Base-by-base conservation (phyloP, 1,140 invertebrate genomes). In the Plodia interpunctella region DNA sequence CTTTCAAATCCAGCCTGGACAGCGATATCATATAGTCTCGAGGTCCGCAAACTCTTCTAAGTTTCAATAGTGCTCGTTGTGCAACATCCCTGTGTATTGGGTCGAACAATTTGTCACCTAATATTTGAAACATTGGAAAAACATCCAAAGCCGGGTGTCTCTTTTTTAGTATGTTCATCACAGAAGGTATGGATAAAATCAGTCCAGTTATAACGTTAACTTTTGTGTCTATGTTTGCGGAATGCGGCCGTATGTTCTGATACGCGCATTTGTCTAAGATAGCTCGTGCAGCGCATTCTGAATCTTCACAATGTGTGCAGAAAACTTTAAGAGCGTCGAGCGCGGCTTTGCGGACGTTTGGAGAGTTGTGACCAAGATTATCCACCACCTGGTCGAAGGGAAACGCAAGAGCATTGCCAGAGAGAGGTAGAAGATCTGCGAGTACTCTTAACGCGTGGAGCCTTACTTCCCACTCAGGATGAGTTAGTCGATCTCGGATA, bases 401-500 rank as follows among this genome's bases (percentile, higher is more conserved):
- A 56, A 91, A 90, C 57, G 95, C 94, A 5, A 95, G 89, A 25
- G 91, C 88, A 50, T 92, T 90, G 11, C 91, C 90, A 57, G 95
- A 90, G 15, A 94, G 92, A 0, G 95, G 94, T 6, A 96, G 82
- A 18, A 96, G 88, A 79, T 96, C 95, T 9, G 93, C 92, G 2
- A 96, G 90, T 5, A 96, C 94, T 55, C 94, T 84, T 0, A 96
- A 81, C 17, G 94, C 94, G 75, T 96, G 94, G 50, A 95, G 93
- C 2, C 95, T 91, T 15, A 96, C 94, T 80, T 95, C 94, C 93
- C 94, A 94, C 83, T 96, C 95, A 0, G 94, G 94, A 82, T 95
- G 93, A 35, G 91, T 91, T n/a, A 96, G 88, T 35, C 95, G 91
- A 51, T 93, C 92, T 19, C 92, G 90, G 68, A 96, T 92, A 60